Percentiles rank a stretch among this genome's conserved stretches.
These are phyloP conservation scores for Bos taurus DNA, from an alignment of 2,113 vertebrate species.

Conservation along the genomic window ARS-UCD2.0 NC_037352.1:30900001-30900500, in stretches of 20 bases:
- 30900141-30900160: background rate
- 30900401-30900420: background rate
- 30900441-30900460: background rate
- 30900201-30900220: background rate
- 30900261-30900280: background rate
- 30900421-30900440: background rate
- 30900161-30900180: background rate
- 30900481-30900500: background rate
- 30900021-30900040: background rate
- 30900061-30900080: background rate
- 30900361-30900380: background rate
- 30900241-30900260: background rate
- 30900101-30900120: background rate
- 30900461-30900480: background rate
- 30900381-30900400: background rate
- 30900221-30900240: background rate
- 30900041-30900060: background rate
- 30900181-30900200: background rate
- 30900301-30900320: background rate
- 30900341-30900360: background rate
- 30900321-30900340: background rate
- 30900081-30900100: background rate
- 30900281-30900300: background rate
- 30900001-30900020: background rate
- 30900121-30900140: background rate